Evolutionary conservation across 37 sponge, comb jelly and placozoan species (phyloP).

Genomic region (Ephydatia muelleri): DNA sequence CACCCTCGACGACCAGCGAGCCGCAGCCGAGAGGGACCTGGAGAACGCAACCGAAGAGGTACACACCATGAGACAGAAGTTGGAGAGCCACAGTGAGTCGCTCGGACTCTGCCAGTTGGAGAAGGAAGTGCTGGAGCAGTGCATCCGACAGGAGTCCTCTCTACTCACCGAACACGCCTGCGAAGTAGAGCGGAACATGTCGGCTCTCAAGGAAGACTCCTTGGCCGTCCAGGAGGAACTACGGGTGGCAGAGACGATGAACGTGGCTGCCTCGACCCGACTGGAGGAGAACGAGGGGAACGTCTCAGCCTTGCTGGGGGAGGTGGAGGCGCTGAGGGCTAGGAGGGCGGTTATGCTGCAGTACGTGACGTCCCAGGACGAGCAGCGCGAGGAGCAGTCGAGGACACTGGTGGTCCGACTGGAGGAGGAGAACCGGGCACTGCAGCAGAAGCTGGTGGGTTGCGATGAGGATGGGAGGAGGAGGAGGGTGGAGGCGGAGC

Average conservation of each 20-base stretch:
- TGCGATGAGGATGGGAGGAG: neutral
- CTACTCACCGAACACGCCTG: no score
- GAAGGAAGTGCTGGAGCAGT: no score
- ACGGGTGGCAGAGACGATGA: neutral
- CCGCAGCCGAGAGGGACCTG: no score
- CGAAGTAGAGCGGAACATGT: neutral
- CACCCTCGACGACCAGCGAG: neutral
- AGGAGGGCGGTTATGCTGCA: slow-evolving; percentile 25
- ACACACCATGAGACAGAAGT: no score
- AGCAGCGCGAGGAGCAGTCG: neutral
- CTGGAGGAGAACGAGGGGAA: slow-evolving; percentile 31
- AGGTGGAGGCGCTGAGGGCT: slow-evolving; percentile 50
- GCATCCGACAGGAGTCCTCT: no score
- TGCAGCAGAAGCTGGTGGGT: neutral
- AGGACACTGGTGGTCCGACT: slow-evolving; percentile 7
- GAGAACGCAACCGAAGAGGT: no score
- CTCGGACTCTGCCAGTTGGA: no score
- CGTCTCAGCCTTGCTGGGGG: slow-evolving; percentile 34
- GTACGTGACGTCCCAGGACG: slow-evolving; percentile 5
- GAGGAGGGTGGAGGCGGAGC: neutral
- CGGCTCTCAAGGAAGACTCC: neutral
- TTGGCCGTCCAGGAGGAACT: neutral
- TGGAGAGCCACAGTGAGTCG: no score
- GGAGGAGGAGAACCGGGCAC: slow-evolving; percentile 14
- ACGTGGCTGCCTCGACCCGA: neutral